A percentile compares a stretch with the other conserved stretches of the same genome.
Conservation (phyloP, 2,888 invertebrate genomes). For the Melanostoma mellinum region DNA sequence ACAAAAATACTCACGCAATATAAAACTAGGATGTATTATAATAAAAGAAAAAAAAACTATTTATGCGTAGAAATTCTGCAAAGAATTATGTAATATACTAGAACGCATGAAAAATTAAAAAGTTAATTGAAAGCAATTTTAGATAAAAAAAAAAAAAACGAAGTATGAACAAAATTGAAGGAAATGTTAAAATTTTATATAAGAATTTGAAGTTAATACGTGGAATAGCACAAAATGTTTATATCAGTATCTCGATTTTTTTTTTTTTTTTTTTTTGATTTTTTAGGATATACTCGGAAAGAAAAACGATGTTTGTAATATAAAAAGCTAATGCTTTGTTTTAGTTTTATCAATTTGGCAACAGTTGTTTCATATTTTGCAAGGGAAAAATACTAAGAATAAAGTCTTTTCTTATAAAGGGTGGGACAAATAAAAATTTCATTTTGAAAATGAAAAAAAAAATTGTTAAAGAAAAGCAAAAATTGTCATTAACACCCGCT, state of each 20-base stretch:
- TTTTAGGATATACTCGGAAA: too few relatives aligned
- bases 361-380: too few relatives aligned
- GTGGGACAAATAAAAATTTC: too few relatives aligned
- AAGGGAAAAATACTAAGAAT: too few relatives aligned
- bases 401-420: too few relatives aligned
- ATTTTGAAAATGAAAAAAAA: too few relatives aligned
- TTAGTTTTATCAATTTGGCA: too few relatives aligned
- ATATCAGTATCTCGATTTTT: not conserved
- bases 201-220: slow-evolving; percentile 3
- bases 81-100: slow-evolving; percentile 50
- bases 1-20: slow-evolving; percentile 60
- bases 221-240: not conserved
- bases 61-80: slow-evolving; percentile 55
- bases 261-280: too few relatives aligned
- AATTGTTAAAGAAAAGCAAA: too few relatives aligned
- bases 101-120: slow-evolving; percentile 35
- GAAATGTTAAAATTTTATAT: slow-evolving; percentile 4
- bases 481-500: too few relatives aligned
- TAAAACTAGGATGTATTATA: slow-evolving; percentile 57
- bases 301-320: too few relatives aligned
- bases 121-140: slow-evolving; percentile 57
- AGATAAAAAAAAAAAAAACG: slow-evolving; percentile 33
- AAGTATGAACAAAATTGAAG: not conserved
- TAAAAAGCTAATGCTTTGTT: too few relatives aligned
- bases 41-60: slow-evolving; percentile 44